phyloP scores from a whole-genome alignment of 2,797 vertebrate species.

The Halcyon smyrnensis region DNA sequence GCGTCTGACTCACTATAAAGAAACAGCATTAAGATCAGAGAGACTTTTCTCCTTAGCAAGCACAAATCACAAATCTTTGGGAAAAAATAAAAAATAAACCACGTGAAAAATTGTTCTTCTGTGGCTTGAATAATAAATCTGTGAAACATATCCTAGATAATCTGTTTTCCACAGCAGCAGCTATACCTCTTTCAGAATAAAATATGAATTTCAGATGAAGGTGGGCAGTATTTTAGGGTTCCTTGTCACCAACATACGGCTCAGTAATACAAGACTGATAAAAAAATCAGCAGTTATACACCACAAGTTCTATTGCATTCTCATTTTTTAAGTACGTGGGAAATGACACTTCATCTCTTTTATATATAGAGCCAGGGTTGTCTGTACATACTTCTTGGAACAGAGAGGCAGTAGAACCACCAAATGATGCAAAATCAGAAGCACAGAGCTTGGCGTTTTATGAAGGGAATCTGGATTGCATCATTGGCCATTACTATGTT shows the following conservation, averaged over 20 bases:
- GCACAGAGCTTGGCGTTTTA: neutral
- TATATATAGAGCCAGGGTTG: neutral
- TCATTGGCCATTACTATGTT: neutral
- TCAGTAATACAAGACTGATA: neutral
- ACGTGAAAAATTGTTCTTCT: neutral
- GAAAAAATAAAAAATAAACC: neutral
- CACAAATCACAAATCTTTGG: neutral
- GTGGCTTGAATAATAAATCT: neutral
- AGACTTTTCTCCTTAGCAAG: neutral
- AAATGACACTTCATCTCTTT: neutral
- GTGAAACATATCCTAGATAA: neutral
- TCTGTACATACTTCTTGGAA: neutral
- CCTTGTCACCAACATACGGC: neutral
- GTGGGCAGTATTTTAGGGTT: neutral
- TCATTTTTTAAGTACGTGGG: neutral
- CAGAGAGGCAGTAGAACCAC: neutral
- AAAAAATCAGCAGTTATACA: neutral
- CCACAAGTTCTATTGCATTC: neutral
- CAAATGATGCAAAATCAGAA: neutral
- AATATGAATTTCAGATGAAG: neutral
- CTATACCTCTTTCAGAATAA: neutral
- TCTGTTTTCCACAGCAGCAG: neutral
- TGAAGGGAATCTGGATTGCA: neutral
- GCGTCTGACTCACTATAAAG: neutral
- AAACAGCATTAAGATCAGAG: neutral